Percentiles rank a stretch among this genome's conserved stretches.
Conservation (phyloP, 2,888 invertebrate species). For the Drosophila cognata region DNA sequence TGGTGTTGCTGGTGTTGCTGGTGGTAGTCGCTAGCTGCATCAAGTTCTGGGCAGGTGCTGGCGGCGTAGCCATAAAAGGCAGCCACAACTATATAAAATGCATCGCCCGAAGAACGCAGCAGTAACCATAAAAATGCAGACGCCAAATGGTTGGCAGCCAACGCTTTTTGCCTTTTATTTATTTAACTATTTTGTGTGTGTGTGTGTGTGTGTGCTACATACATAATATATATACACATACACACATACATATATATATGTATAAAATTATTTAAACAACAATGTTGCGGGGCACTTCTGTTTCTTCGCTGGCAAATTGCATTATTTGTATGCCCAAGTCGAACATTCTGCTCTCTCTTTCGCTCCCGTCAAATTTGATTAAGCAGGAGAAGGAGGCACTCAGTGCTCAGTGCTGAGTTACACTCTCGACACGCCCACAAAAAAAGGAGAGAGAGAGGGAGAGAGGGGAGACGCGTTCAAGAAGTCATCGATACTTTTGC, state of each 20-base stretch:
- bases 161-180: conserved; percentile 53
- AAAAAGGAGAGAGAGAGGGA: not conserved
- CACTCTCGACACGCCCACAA: conserved; percentile 50
- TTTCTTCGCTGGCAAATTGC: conserved; percentile 61
- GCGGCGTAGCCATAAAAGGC: conserved; percentile 52
- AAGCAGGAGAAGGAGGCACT: conserved; percentile 41
- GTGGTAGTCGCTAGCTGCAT: conserved; percentile 2
- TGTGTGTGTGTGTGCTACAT: not conserved
- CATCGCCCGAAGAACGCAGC: conserved; percentile 49
- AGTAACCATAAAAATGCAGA: conserved; percentile 57
- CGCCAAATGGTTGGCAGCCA: conserved; percentile 22
- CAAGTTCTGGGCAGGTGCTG: conserved; percentile 11
- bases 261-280: conserved; percentile 52
- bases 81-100: conserved; percentile 52
- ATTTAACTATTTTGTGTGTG: conserved; percentile 56
- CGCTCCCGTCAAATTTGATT: conserved; percentile 50
- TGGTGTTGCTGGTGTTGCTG: conserved; percentile 6
- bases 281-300: conserved; percentile 54
- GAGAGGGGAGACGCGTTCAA: conserved; percentile 34
- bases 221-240: conserved; percentile 25
- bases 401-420: conserved; percentile 19
- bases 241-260: not conserved
- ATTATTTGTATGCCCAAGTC: conserved; percentile 68
- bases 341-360: conserved; percentile 23
- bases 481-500: conserved; percentile 82